Conservation (phyloP, 2,888 invertebrate genomes). For the Strigamia maritima region DNA sequence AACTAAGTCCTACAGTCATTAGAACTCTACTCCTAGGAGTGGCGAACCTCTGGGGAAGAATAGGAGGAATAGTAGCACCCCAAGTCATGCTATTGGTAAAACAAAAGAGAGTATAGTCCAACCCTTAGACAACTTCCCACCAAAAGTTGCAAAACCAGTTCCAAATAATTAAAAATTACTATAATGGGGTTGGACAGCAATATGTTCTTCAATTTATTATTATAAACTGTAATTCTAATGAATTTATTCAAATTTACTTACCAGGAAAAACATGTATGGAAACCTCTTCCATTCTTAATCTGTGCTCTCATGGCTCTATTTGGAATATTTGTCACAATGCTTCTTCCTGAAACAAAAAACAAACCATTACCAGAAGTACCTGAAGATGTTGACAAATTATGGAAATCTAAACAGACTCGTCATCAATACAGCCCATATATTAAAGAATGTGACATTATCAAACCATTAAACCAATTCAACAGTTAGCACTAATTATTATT, state of each 20-base stretch:
- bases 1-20: not conserved
- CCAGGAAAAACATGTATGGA: constrained; percentile 38
- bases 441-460: not conserved
- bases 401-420: not conserved
- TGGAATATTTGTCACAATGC: constrained; percentile 28
- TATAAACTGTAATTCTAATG: too few species aligned
- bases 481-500: not conserved
- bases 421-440: not conserved
- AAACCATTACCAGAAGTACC: constrained; percentile 42
- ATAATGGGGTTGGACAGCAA: too few species aligned
- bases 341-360: constrained; percentile 42
- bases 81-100: constrained; percentile 49
- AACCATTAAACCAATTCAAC: not conserved
- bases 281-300: constrained; percentile 33
- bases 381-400: constrained; percentile 39
- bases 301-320: not conserved
- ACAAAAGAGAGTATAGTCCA: too few species aligned
- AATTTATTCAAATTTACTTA: not conserved
- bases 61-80: constrained; percentile 56
- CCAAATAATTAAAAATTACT: too few species aligned
- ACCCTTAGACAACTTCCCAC: too few species aligned
- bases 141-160: too few species aligned
- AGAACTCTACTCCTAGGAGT: constrained; percentile 49
- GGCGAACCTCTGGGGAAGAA: constrained; percentile 55
- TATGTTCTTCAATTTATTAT: too few species aligned